These are phyloP conservation scores for Cerceris rybyensis DNA, from an alignment of 2,888 invertebrate genomes.

Conservation along the genomic window DNA sequence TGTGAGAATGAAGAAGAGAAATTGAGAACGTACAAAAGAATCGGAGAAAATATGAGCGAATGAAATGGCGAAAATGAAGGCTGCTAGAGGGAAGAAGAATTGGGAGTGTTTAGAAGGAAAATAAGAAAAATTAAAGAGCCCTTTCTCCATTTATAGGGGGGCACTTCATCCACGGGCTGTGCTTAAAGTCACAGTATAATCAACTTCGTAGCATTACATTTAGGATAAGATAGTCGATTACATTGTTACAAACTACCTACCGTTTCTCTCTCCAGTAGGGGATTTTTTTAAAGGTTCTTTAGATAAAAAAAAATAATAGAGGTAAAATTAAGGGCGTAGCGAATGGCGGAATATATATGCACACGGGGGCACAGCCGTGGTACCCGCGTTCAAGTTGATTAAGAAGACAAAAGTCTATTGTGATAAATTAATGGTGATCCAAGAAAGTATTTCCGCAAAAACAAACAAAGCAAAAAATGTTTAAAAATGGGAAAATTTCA, in stretches of 20 bases:
- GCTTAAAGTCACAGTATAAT: conserved; percentile 75
- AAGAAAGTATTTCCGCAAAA: conserved; percentile 81
- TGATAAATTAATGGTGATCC: conserved; percentile 82
- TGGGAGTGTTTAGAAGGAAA: conserved; percentile 25
- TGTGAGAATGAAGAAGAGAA: conserved; percentile 23
- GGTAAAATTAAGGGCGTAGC: conserved; percentile 36
- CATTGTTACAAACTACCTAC: conserved; percentile 74
- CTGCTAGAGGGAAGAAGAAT: conserved; percentile 44
- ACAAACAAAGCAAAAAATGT: conserved; percentile 42
- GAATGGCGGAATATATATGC: conserved; percentile 52
- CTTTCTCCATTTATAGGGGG: conserved; percentile 43
- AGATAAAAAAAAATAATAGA: conserved; percentile 53
- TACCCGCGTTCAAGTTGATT: conserved; percentile 64
- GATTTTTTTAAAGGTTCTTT: conserved; percentile 74
- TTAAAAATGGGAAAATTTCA: conserved; percentile 9
- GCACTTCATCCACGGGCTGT: conserved; percentile 76
- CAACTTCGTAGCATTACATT: conserved; percentile 71
- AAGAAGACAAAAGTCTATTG: conserved; percentile 77
- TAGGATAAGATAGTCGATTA: conserved; percentile 68
- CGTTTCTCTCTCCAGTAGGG: conserved; percentile 72
- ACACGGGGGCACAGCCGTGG: conserved; percentile 57
- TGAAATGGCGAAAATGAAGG: conserved; percentile 1
- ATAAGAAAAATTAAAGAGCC: conserved; percentile 41
- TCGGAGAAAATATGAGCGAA: conserved; percentile 44
- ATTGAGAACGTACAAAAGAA: conserved; percentile 25